phyloP scores from a whole-genome alignment of 2,113 vertebrate species.

The Apistogramma diplotaenia region DNA sequence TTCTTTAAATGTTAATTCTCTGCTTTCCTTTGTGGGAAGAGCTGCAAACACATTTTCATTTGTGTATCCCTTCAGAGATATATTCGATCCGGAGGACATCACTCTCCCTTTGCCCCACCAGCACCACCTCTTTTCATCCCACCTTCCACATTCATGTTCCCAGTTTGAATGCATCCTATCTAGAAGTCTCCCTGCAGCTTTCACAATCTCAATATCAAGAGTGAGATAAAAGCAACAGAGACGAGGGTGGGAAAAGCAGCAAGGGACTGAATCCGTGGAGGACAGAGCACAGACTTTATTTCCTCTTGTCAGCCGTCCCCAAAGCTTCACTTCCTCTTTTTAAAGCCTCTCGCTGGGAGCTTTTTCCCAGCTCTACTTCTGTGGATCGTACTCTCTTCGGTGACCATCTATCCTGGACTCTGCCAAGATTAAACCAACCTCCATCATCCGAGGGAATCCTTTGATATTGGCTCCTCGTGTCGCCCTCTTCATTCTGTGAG shows the following conservation, averaged over 20 bases:
- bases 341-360: constrained; percentile 6
- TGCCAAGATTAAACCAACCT: constrained; percentile 48
- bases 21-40: not conserved
- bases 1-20: not conserved
- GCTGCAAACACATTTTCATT: not conserved
- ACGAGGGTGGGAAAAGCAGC: not conserved
- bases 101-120: too few species aligned
- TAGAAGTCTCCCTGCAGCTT: not conserved
- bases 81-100: not conserved
- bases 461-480: constrained; percentile 62
- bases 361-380: not conserved
- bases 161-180: not conserved
- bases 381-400: constrained; percentile 49
- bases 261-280: constrained; percentile 1
- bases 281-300: constrained; percentile 8
- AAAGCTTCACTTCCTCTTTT: constrained; percentile 13
- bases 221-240: constrained; percentile 11
- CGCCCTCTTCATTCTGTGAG: constrained; percentile 76
- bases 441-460: constrained; percentile 52
- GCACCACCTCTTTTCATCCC: not conserved
- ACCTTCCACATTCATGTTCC: not conserved
- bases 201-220: not conserved
- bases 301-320: not conserved
- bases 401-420: constrained; percentile 16
- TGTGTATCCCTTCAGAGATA: not conserved